These are phyloP conservation scores for Cataglyphis hispanica DNA, from an alignment of 1,140 invertebrate species.

Conservation along the genomic window DNA sequence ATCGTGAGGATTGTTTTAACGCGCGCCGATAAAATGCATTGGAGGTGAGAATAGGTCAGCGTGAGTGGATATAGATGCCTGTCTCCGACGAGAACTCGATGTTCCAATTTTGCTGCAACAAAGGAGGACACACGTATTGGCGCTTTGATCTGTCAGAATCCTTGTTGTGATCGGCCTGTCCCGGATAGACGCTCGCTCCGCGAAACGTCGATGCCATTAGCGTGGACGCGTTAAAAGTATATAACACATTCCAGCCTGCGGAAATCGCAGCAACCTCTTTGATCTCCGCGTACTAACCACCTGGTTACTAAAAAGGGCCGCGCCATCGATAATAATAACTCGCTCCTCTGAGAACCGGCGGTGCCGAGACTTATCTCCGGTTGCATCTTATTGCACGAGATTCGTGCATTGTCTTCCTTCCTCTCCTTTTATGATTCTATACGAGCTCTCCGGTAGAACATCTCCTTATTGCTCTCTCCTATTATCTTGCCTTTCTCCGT, in stretches of 20 bases:
- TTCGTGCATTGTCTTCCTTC: constrained; percentile 79
- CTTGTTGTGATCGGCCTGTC: constrained; percentile 39
- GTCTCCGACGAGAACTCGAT: constrained; percentile 59
- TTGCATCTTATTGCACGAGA: constrained; percentile 81
- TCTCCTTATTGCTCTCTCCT: constrained; percentile 16
- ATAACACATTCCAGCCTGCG: constrained; percentile 62
- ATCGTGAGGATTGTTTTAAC: constrained; percentile 53
- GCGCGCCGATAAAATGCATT: constrained; percentile 50
- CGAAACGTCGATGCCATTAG: constrained; percentile 60
- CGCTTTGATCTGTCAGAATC: constrained; percentile 39
- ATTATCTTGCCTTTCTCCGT: background rate
- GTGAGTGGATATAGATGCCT: constrained; percentile 66
- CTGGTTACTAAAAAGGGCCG: constrained; percentile 74
- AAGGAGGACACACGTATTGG: constrained; percentile 42
- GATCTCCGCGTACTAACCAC: constrained; percentile 71
- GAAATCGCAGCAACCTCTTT: constrained; percentile 59
- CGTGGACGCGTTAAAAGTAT: constrained; percentile 56
- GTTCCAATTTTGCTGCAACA: constrained; percentile 67
- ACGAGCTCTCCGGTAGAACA: constrained; percentile 23
- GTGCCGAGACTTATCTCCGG: constrained; percentile 78
- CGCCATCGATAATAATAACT: constrained; percentile 81
- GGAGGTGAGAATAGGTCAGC: constrained; percentile 65
- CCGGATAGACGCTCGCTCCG: constrained; percentile 20
- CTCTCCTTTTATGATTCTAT: constrained; percentile 70
- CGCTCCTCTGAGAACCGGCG: constrained; percentile 71